Base-by-base conservation (phyloP, 2,797 vertebrate species). In the Cynodonichthys magdalenae region DNA sequence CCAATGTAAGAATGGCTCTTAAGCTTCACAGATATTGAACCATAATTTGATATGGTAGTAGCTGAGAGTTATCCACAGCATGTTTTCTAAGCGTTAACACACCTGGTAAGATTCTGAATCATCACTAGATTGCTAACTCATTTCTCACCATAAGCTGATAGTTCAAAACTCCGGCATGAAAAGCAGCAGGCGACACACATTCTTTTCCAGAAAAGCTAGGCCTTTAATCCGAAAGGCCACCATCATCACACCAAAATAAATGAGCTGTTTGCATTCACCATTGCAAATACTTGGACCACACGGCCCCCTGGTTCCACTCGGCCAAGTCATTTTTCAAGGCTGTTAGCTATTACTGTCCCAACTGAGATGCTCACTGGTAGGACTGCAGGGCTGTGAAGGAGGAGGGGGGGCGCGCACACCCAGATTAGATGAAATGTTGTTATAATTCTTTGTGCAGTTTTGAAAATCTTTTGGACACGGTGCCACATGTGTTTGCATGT, bases 401-500 rank as follows among this genome's bases (percentile, higher is more conserved):
- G 45, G 46, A 18, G 44, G n/a, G n/a, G 44, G 36, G 10, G 12
- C 12, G 36, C 4, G 31, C 15, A 36, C 49, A 58, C 55, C 60
- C 57, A 19, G 59, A 84, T 87, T 73, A 69, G 51, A 63, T 62
- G 59, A 73, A 80, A 82, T 79, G 67, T 77, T 56, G 54, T 75
- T 42, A 59, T 80, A 85, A 82, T 86, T 87, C 66, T 84, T 62
- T 48, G 70, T 75, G 65, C 75, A 72, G 75, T 79, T 89, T 86
- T 89, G 87, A 84, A 92, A 90, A 86, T 89, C 85, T 87, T 90
- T 82, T 89, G 91, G 90, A 88, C 81, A 71, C 84, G 79, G 81
- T 87, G 17, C 78, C 90, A 89, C 90, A 88, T 94, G 91, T 94
- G 88, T 95, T 93, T 95, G 94, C 93, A 92, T 94, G 93, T 93